Evolutionary conservation across 2,888 invertebrate species (phyloP), one percentile per base, ranked within the genome.

Genomic region (Scaptomyza cyrtandrae): DNA sequence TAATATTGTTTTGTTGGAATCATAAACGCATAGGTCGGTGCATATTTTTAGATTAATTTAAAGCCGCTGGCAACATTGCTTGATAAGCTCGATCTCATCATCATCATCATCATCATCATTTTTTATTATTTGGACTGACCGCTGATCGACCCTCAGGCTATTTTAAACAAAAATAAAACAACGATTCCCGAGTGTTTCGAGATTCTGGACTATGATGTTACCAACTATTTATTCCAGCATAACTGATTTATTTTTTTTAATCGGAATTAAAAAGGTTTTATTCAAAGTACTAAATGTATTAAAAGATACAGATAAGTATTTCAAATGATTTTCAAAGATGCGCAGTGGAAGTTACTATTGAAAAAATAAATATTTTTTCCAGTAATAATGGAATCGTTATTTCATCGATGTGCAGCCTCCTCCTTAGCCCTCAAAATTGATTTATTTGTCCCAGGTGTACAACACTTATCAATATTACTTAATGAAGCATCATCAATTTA

Each of bases 31-130:
- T 10, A 24, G 43, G 65, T 37, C 13, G 45, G 6, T 53, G 55
- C 31, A 75, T 75, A 75, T 75, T 75, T 75, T 64, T 75, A 71
- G 75, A 75, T 39, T 48, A 49, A 46, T 37, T 27, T 16, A 33
- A 31, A 19, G 31, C 33, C 49, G 62, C 45, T 75, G 53, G 72
- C 68, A 71, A 72, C 76, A 59, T 46, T 29, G 24, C 39, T 58
- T 64, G 75, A 75, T 75, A 75, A 75, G 71, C 54, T 35, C 11
- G 11, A 29, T 4, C 39, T 39, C 44, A 67, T 67, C 56, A 48
- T 16, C n/a, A 39, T 39, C 44, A 67, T 67, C 56, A 48, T 16
- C n/a, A 39, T 10, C 33, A 27, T 41, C 43, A 31, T 43, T 56
- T 39, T 48, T 14, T 33, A 31, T 49, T 33, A n/a, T 49, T 49